phyloP scores from a whole-genome alignment of 1,140 invertebrate genomes.

The Polypedilum vanderplanki region DNA sequence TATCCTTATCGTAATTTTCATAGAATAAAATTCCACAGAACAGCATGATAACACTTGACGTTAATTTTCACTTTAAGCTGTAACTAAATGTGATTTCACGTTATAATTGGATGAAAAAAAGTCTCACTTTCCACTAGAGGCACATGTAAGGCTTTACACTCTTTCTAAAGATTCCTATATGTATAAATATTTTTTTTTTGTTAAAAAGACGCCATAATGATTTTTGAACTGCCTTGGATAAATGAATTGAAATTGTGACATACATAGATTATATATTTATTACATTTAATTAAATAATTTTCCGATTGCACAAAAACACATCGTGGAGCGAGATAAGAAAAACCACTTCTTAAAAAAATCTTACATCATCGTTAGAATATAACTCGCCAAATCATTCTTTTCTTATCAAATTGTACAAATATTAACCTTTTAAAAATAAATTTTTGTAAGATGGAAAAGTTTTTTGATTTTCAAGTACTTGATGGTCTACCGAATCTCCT shows the following conservation, averaged over 20 bases:
- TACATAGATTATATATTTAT: too few relatives aligned
- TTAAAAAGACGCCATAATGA: conserved; percentile 5
- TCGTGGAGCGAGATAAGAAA: too few relatives aligned
- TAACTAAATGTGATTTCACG: too few relatives aligned
- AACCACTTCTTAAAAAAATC: not conserved
- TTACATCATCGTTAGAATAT: not conserved
- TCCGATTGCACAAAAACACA: too few relatives aligned
- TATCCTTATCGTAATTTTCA: too few relatives aligned
- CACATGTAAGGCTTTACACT: conserved; percentile 1
- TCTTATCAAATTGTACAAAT: not conserved
- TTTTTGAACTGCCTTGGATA: not conserved
- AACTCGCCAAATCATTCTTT: not conserved
- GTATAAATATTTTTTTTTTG: not conserved
- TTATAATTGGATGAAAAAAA: not conserved
- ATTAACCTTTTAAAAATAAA: not conserved
- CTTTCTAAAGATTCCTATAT: not conserved
- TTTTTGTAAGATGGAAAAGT: not conserved
- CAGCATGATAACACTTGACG: too few relatives aligned
- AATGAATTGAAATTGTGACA: too few relatives aligned
- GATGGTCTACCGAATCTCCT: not conserved
- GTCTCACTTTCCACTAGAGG: not conserved
- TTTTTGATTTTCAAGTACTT: not conserved
- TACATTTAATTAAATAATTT: too few relatives aligned
- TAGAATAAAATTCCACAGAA: too few relatives aligned
- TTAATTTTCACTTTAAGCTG: too few relatives aligned